A percentile compares a stretch with the other conserved stretches of the same genome.
These are phyloP conservation scores for Elephas maximus DNA, from an alignment of 2,113 vertebrate genomes.

Conservation along the genomic window DNA sequence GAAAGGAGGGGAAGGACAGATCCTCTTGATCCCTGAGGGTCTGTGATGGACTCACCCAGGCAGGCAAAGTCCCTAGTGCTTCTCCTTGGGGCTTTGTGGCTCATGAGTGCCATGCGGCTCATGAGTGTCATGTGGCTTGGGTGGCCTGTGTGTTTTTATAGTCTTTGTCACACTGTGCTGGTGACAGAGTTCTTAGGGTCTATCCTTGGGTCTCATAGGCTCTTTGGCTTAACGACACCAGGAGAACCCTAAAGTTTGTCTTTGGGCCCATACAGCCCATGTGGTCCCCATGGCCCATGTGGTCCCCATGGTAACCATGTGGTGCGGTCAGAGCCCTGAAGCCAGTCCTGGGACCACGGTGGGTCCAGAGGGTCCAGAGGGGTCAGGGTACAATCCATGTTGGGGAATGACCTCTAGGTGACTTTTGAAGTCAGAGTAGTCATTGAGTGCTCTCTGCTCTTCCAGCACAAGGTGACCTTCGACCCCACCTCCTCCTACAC, in stretches of 20 bases:
- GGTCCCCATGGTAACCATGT: background rate
- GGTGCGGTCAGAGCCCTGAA: background rate
- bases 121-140: background rate
- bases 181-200: background rate
- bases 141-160: background rate
- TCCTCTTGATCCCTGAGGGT: background rate
- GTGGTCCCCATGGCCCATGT: background rate
- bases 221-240: background rate
- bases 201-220: background rate
- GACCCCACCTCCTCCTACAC: constrained; percentile 93
- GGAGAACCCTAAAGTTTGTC: background rate
- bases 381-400: background rate
- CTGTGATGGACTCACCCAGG: background rate
- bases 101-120: background rate
- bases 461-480: constrained; percentile 93
- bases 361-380: background rate
- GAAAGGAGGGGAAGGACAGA: background rate
- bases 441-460: constrained; percentile 66
- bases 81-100: background rate
- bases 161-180: background rate
- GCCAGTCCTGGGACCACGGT: background rate
- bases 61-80: background rate
- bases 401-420: background rate
- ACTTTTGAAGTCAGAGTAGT: background rate
- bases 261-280: background rate